Evolutionary conservation across 2,888 invertebrate genomes (phyloP), one percentile per base, ranked within the genome.

Genomic region (Thymelicus acteon): DNA sequence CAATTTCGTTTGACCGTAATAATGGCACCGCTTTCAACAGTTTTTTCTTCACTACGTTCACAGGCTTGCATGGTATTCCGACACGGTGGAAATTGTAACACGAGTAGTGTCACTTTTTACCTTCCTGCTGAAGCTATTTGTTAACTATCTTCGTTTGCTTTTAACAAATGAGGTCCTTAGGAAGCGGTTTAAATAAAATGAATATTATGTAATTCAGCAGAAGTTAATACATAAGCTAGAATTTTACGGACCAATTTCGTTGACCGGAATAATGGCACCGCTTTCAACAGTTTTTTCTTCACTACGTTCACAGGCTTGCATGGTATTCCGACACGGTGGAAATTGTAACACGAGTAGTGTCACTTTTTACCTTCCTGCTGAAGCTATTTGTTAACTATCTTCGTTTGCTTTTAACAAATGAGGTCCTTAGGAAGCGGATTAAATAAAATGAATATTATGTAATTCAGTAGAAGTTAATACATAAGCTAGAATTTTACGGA

Each of bases 401-500:
- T 31, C 31, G 5, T 31, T 31, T 31, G 19, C 19, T 19, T 19
- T 19, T 19, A 19, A 40, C 40, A 40, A 40, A 40, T 40, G 40
- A 40, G 7, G 12, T 44, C 1, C 8, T 44, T 2, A 44, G 10
- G 44, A 2, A 10, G 12, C 0, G 10, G 44, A 40, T 10, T 31
- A 31, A 31, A 5, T 31, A 31, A 31, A 2, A 31, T 31, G 19
- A 31, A 31, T 3, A 31, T 1, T 31, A 31, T 31, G 19, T 19
- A 19, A 19, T 19, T 19, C 19, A n/a, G n/a, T n/a, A n/a, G n/a
- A n/a, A n/a, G n/a, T n/a, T n/a, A n/a, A n/a, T n/a, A n/a, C n/a
- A n/a, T n/a, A 69, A 69, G 48, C 57, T 49, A 69, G 62, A 54
- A 37, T 68, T 69, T 58, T 39, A 69, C 58, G 69, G 58, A 13